Evolutionary conservation across 2,888 invertebrate genomes (phyloP).

Genomic region (Pollenia angustigena): DNA sequence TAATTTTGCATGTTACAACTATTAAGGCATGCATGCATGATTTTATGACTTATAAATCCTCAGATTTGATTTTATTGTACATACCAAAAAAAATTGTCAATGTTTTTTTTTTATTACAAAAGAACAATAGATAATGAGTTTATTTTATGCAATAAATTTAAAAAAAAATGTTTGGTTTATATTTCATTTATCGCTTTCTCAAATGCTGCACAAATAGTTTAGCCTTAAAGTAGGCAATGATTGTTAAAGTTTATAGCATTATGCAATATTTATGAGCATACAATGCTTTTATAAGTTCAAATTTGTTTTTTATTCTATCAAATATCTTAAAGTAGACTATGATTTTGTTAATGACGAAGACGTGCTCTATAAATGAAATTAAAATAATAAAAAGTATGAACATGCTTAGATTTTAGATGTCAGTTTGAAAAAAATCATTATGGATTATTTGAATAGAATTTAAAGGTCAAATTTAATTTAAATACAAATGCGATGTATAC

Average conservation of each 20-base stretch:
- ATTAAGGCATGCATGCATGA: conserved; percentile 50
- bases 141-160: conserved; percentile 33
- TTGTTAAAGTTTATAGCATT: conserved; percentile 1
- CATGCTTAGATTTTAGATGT: conserved; percentile 13
- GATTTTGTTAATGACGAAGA: conserved; percentile 58
- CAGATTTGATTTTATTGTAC: conserved; percentile 1
- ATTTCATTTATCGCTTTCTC: neutral
- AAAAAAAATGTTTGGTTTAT: conserved; percentile 14
- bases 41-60: conserved; percentile 44
- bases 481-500: conserved; percentile 1
- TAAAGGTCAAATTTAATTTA: neutral
- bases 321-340: conserved; percentile 53
- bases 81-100: conserved; percentile 23
- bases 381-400: conserved; percentile 18
- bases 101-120: conserved; percentile 29
- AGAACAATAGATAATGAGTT: conserved; percentile 54
- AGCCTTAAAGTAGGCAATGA: conserved; percentile 44
- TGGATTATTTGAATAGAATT: conserved; percentile 4
- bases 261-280: conserved; percentile 8
- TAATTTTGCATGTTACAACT: conserved; percentile 39
- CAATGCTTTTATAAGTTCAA: neutral
- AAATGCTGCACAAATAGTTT: conserved; percentile 11
- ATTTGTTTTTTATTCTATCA: neutral
- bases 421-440: conserved; percentile 6
- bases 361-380: conserved; percentile 50